Evolutionary conservation across 1,140 invertebrate genomes (phyloP).

Genomic region (Pseudomyrmex concolor): DNA sequence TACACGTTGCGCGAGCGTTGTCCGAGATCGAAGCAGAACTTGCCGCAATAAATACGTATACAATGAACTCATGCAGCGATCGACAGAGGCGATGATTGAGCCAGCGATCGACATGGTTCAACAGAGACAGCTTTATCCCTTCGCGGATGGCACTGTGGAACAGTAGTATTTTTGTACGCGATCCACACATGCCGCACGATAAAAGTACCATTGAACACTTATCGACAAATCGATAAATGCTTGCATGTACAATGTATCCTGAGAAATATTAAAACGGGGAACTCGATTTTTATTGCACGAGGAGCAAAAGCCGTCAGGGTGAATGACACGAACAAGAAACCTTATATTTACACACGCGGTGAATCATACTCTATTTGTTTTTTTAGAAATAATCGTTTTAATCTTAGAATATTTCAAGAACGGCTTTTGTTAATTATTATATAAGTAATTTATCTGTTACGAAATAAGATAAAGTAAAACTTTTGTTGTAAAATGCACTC

Average conservation of each 20-base stretch:
- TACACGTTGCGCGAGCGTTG: neutral
- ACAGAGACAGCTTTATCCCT: conserved; percentile 76
- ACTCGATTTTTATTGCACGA: conserved; percentile 28
- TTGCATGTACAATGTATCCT: conserved; percentile 63
- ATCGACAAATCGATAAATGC: conserved; percentile 71
- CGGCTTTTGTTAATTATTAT: too few species aligned
- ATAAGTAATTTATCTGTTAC: neutral
- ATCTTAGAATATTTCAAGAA: neutral
- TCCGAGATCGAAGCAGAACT: neutral
- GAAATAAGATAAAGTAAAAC: neutral
- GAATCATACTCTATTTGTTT: neutral
- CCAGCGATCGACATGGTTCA: conserved; percentile 46
- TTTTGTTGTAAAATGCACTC: neutral
- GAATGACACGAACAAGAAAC: conserved; percentile 33
- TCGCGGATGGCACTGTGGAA: conserved; percentile 72
- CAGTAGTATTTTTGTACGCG: conserved; percentile 78
- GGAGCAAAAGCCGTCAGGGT: conserved; percentile 19
- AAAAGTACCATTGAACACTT: conserved; percentile 63
- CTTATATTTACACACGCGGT: neutral
- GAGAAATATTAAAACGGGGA: conserved; percentile 66
- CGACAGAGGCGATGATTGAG: conserved; percentile 33
- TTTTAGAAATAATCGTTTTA: neutral
- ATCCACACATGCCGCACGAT: conserved; percentile 73
- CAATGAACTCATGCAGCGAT: conserved; percentile 39
- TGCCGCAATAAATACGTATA: neutral